phyloP scores from a whole-genome alignment of 2,888 invertebrate species.

The Ctenicera cuprea region DNA sequence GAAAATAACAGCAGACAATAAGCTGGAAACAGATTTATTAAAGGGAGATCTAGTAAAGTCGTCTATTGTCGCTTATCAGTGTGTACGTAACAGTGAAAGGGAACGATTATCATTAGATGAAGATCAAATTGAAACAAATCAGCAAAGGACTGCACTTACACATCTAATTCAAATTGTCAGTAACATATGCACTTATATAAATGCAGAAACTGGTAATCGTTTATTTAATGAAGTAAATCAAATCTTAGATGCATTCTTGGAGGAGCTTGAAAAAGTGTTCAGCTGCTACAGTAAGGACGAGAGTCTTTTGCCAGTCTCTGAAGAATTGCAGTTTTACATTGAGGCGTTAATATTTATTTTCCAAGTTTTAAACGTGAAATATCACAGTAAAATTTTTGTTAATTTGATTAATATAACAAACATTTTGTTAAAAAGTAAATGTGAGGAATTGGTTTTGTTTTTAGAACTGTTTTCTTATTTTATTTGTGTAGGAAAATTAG shows the following conservation, averaged over 20 bases:
- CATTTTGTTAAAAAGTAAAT: slow-evolving; percentile 57
- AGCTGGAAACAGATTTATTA: slow-evolving; percentile 57
- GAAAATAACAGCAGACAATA: slow-evolving; percentile 61
- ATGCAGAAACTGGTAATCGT: slow-evolving; percentile 28
- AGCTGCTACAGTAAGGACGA: slow-evolving; percentile 59
- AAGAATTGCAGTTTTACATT: slow-evolving; percentile 62
- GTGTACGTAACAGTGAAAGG: slow-evolving; percentile 51
- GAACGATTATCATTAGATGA: slow-evolving; percentile 51
- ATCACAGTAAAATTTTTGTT: slow-evolving; percentile 58
- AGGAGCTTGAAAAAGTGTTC: slow-evolving; percentile 58
- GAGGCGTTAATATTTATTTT: slow-evolving; percentile 62
- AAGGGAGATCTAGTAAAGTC: slow-evolving; percentile 56
- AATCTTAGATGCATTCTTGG: slow-evolving; percentile 55
- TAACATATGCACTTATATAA: slow-evolving; percentile 61
- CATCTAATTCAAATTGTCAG: slow-evolving; percentile 62
- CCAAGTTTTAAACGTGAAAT: slow-evolving; percentile 57
- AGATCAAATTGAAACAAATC: slow-evolving; percentile 60
- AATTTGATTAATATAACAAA: slow-evolving; percentile 59
- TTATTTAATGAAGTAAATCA: slow-evolving; percentile 42
- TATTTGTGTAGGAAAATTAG: slow-evolving; percentile 56
- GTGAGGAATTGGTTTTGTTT: slow-evolving; percentile 55
- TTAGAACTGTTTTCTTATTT: slow-evolving; percentile 63
- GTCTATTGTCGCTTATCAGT: slow-evolving; percentile 59
- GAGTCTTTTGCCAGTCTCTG: slow-evolving; percentile 62
- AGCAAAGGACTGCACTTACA: slow-evolving; percentile 55